Evolutionary conservation across 1,140 invertebrate species (phyloP).

Genomic region (Trigoniulus corallinus): DNA sequence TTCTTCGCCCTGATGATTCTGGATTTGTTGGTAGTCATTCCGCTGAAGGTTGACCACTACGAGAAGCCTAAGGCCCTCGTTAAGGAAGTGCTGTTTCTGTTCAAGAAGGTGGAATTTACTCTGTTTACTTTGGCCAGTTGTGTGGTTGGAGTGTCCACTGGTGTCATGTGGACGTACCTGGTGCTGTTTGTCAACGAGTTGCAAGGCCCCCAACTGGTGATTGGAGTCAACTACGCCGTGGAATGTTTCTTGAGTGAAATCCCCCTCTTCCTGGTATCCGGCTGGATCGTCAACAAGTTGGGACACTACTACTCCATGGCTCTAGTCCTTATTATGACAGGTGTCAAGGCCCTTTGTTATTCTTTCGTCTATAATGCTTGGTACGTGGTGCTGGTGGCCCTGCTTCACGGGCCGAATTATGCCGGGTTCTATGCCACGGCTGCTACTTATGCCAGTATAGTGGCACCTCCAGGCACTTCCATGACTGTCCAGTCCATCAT

Average conservation of each 20-base stretch:
- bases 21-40: conserved; percentile 10
- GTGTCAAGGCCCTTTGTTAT: conserved; percentile 22
- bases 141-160: conserved; percentile 21
- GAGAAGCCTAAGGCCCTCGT: conserved; percentile 2
- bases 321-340: conserved; percentile 18
- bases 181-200: conserved; percentile 22
- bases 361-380: no score
- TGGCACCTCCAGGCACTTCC: conserved; percentile 9
- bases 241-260: conserved; percentile 22
- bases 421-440: conserved; percentile 25
- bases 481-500: conserved; percentile 10
- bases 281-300: conserved; percentile 23
- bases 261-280: conserved; percentile 19
- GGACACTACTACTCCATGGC: conserved; percentile 21
- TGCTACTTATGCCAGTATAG: conserved; percentile 9
- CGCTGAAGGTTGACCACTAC: conserved; percentile 3
- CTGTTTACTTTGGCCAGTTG: conserved; percentile 17
- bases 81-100: conserved; percentile 5
- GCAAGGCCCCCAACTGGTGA: conserved; percentile 8
- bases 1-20: conserved; percentile 8
- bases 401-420: conserved; percentile 25
- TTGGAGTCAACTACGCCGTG: conserved; percentile 15
- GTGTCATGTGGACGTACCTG: conserved; percentile 23
- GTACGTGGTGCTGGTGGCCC: conserved; percentile 23
- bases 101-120: no score